phyloP scores from a whole-genome alignment of 2,888 invertebrate genomes.

The Hirudinaria manillensis region DNA sequence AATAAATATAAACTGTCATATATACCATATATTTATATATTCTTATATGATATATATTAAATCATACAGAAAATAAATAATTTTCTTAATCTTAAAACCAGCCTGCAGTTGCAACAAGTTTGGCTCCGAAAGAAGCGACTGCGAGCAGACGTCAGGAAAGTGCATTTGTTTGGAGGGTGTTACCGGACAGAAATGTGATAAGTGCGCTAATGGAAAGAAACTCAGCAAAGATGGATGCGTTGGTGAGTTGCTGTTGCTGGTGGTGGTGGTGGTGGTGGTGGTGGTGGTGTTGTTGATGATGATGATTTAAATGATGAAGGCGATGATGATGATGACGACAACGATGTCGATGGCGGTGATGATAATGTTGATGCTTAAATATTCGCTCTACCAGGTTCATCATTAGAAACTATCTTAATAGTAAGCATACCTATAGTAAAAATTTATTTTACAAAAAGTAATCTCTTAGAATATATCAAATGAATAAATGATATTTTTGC shows the following conservation, averaged over 20 bases:
- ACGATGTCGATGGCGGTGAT: constrained; percentile 33
- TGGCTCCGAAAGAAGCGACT: constrained; percentile 19
- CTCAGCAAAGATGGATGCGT: constrained; percentile 30
- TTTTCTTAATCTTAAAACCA: too few relatives aligned
- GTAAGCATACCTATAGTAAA: too few relatives aligned
- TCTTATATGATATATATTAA: too few relatives aligned
- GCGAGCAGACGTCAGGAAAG: constrained; percentile 28
- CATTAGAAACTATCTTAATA: not conserved
- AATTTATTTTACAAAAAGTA: too few relatives aligned
- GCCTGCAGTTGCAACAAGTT: constrained; percentile 28
- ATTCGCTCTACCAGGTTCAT: too few relatives aligned
- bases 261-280: constrained; percentile 27
- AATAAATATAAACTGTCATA: too few relatives aligned
- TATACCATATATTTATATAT: too few relatives aligned
- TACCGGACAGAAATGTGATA: constrained; percentile 23
- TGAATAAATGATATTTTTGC: too few relatives aligned
- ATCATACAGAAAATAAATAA: too few relatives aligned
- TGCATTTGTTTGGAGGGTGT: constrained; percentile 25
- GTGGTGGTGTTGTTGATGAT: constrained; percentile 29
- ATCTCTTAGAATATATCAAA: too few relatives aligned
- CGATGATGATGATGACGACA: constrained; percentile 32
- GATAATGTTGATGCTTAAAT: constrained; percentile 18
- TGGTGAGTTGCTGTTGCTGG: constrained; percentile 18
- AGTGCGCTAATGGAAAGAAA: constrained; percentile 26
- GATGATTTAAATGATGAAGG: constrained; percentile 28